Conservation (phyloP, 2,113 vertebrate genomes). For the Rhinolophus ferrumequinum region DNA sequence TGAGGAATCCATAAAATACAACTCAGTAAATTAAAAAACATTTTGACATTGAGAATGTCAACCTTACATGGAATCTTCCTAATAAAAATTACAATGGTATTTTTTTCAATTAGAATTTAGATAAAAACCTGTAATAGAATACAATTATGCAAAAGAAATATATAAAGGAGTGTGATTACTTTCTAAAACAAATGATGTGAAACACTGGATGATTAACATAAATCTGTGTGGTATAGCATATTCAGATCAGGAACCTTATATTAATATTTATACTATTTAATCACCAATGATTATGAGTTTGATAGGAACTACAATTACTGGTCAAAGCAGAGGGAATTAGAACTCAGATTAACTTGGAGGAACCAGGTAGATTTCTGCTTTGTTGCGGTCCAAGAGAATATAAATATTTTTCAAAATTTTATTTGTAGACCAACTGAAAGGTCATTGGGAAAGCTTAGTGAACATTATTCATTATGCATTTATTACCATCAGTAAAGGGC, state of each 20-base stretch:
- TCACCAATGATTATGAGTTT: neutral
- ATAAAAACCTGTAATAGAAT: neutral
- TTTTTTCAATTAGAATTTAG: neutral
- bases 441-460: neutral
- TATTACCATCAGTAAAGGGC: neutral
- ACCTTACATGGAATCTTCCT: neutral
- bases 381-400: neutral
- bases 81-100: neutral
- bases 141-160: neutral
- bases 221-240: neutral
- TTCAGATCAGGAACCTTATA: neutral
- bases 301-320: neutral
- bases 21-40: neutral
- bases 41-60: neutral
- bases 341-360: neutral
- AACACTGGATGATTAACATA: neutral
- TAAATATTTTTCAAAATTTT: neutral
- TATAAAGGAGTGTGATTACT: neutral
- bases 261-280: neutral
- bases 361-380: neutral
- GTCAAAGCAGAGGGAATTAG: neutral
- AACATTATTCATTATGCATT: neutral
- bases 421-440: neutral
- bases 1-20: neutral
- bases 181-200: neutral